These are phyloP conservation scores for Rhagoletis pomonella DNA, from an alignment of 1,140 invertebrate genomes.

Conservation along the genomic window DNA sequence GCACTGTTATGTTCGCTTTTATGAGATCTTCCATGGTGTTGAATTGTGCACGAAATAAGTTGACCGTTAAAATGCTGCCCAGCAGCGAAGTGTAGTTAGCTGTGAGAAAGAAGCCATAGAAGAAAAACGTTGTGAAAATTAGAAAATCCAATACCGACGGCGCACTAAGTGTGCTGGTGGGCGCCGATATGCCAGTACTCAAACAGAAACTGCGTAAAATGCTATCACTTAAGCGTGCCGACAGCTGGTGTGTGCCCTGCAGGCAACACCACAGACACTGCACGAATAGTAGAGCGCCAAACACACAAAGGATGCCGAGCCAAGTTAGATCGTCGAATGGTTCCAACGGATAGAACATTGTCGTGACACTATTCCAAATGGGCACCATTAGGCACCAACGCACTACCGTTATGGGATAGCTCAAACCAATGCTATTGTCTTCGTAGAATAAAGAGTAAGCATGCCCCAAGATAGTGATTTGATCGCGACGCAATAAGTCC, in stretches of 20 bases:
- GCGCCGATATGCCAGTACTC: conserved; percentile 63
- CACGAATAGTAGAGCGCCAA: neutral
- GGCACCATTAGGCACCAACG: conserved; percentile 71
- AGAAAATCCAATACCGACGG: neutral
- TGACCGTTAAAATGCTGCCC: conserved; percentile 69
- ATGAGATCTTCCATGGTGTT: conserved; percentile 68
- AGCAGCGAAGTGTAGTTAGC: conserved; percentile 68
- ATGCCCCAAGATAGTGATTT: conserved; percentile 66
- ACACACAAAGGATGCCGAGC: neutral
- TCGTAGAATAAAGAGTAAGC: conserved; percentile 67
- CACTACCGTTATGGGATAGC: conserved; percentile 67
- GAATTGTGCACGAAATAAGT: conserved; percentile 66
- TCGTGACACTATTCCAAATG: conserved; percentile 2
- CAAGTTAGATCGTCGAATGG: neutral
- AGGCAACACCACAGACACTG: neutral
- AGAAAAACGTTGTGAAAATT: conserved; percentile 60
- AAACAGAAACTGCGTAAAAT: conserved; percentile 62
- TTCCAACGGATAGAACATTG: conserved; percentile 9
- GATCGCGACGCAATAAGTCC: conserved; percentile 61
- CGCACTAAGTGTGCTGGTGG: conserved; percentile 57
- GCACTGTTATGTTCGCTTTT: conserved; percentile 63
- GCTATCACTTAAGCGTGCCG: neutral
- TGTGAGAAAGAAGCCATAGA: conserved; percentile 67
- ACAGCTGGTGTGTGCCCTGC: conserved; percentile 61
- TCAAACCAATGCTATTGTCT: conserved; percentile 65